Conservation (phyloP, 2,797 vertebrate species). For the Delichon dasypus region DNA sequence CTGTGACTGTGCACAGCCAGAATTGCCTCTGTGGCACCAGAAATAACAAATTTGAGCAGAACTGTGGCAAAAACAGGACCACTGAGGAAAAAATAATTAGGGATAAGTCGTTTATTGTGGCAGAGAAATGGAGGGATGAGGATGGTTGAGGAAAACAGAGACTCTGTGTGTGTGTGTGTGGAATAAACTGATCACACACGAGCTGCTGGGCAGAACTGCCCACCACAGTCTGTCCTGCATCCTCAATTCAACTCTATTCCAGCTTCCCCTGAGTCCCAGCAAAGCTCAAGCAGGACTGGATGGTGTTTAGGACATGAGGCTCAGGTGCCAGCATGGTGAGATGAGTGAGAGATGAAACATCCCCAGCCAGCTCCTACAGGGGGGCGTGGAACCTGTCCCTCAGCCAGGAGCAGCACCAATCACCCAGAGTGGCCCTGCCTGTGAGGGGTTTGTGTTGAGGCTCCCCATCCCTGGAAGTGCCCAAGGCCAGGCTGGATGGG, state of each 20-base stretch:
- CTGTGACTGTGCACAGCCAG: background rate
- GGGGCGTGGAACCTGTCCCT: background rate
- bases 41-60: background rate
- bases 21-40: background rate
- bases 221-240: background rate
- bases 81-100: background rate
- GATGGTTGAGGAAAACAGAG: background rate
- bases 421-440: background rate
- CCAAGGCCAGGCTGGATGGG: background rate
- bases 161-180: background rate
- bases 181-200: background rate
- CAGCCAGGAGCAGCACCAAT: background rate
- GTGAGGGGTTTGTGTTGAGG: accelerated
- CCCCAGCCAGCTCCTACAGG: background rate
- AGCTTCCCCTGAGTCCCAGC: background rate
- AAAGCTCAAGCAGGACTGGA: background rate
- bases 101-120: background rate
- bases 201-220: background rate
- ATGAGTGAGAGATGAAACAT: background rate
- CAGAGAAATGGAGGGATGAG: background rate
- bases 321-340: background rate
- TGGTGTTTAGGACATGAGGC: background rate
- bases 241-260: background rate
- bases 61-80: background rate
- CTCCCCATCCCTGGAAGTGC: background rate